Conservation (phyloP, 2,797 vertebrate genomes). For the Gymnocypris eckloni region DNA sequence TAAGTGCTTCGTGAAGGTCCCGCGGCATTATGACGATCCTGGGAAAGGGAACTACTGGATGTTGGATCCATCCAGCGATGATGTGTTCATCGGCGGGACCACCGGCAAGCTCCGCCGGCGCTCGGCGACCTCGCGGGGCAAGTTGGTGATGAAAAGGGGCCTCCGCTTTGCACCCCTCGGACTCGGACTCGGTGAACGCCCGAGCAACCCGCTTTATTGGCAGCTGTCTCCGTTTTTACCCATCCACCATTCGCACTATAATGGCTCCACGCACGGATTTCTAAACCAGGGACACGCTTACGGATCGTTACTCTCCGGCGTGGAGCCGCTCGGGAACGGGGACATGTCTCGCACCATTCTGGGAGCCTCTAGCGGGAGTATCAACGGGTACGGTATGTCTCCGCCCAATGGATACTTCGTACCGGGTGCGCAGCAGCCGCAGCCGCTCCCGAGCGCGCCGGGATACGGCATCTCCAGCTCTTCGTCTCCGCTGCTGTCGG, state of each 20-base stretch:
- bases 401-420: conserved; percentile 62
- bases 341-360: conserved; percentile 58
- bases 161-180: conserved; percentile 88
- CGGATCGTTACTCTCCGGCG: conserved; percentile 57
- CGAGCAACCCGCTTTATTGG: conserved; percentile 64
- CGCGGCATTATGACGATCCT: conserved; percentile 65
- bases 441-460: conserved; percentile 51
- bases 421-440: conserved; percentile 57
- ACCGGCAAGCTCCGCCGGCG: conserved; percentile 88
- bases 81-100: conserved; percentile 90
- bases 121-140: conserved; percentile 87
- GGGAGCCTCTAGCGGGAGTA: conserved; percentile 47
- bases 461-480: conserved; percentile 59
- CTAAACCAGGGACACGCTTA: conserved; percentile 65
- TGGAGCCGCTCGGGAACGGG: conserved; percentile 57
- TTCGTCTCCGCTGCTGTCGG: conserved; percentile 57
- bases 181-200: conserved; percentile 69
- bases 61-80: conserved; percentile 89
- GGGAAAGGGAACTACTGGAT: conserved; percentile 84
- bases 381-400: conserved; percentile 61
- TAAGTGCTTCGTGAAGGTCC: conserved; percentile 67
- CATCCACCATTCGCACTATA: conserved; percentile 62
- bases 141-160: conserved; percentile 88
- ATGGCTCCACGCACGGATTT: conserved; percentile 60
- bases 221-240: conserved; percentile 64